These are phyloP conservation scores for Xanthia togata DNA, from an alignment of 2,888 invertebrate genomes.

Conservation along the genomic window DNA sequence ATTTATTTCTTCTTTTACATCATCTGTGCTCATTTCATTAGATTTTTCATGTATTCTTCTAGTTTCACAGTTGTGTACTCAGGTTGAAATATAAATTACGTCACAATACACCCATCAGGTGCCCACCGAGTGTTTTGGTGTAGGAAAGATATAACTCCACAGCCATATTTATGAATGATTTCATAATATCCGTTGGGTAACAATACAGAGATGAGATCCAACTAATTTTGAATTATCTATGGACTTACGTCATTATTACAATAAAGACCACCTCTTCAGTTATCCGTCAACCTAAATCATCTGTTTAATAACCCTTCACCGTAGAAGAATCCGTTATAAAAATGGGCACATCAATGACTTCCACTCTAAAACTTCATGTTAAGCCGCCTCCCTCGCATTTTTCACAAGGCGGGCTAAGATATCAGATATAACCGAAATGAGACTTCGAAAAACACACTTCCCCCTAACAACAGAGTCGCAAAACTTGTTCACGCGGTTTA, in stretches of 20 bases:
- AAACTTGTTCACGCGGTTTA: constrained; percentile 79
- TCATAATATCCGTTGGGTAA: constrained; percentile 24
- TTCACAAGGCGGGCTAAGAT: constrained; percentile 45
- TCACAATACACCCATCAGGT: constrained; percentile 6
- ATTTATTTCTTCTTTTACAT: constrained; percentile 16
- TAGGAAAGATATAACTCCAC: constrained; percentile 24
- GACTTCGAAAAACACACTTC: constrained; percentile 62
- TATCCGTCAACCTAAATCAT: constrained; percentile 11
- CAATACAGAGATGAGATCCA: background rate
- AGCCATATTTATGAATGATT: constrained; percentile 17
- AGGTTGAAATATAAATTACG: constrained; percentile 4
- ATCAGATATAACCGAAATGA: constrained; percentile 53
- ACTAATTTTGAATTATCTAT: background rate
- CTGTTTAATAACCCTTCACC: constrained; percentile 4
- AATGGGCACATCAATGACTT: constrained; percentile 30
- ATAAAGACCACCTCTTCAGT: constrained; percentile 10
- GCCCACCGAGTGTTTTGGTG: constrained; percentile 11
- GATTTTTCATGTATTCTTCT: background rate
- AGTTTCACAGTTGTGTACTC: constrained; percentile 7
- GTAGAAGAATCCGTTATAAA: constrained; percentile 31
- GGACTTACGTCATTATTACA: background rate
- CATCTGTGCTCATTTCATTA: constrained; percentile 6
- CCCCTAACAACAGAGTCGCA: constrained; percentile 68
- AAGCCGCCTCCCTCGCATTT: constrained; percentile 43
- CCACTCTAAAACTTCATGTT: constrained; percentile 43